Conservation (phyloP, 2,888 invertebrate genomes). For the Campaea margaritaria region DNA sequence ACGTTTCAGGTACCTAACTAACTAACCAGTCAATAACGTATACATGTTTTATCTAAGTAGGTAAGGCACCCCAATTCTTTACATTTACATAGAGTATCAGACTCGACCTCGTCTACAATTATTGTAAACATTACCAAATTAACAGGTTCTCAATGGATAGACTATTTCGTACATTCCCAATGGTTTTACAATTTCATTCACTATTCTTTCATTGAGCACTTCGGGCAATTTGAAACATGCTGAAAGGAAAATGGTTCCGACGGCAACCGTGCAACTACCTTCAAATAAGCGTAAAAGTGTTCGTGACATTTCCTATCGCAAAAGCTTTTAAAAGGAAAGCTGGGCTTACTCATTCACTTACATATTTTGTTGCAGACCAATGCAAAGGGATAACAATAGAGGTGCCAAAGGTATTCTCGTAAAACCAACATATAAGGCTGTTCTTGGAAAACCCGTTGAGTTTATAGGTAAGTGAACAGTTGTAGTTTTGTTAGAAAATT, state of each 20-base stretch:
- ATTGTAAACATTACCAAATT: constrained; percentile 6
- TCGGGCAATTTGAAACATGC: constrained; percentile 11
- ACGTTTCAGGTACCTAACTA: constrained; percentile 82
- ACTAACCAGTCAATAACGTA: not conserved
- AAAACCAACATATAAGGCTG: constrained; percentile 89
- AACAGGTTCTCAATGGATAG: constrained; percentile 10
- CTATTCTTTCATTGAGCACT: constrained; percentile 8
- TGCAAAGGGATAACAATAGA: constrained; percentile 87
- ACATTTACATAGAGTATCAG: constrained; percentile 11
- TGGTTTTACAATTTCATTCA: constrained; percentile 8
- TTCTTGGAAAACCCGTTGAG: constrained; percentile 96
- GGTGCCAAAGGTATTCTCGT: constrained; percentile 95
- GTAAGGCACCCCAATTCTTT: not conserved
- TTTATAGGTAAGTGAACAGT: constrained; percentile 92
- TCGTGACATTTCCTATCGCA: constrained; percentile 32
- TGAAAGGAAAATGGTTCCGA: constrained; percentile 24
- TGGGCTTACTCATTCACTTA: constrained; percentile 34
- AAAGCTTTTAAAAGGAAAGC: constrained; percentile 29
- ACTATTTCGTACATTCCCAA: not conserved
- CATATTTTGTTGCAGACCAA: constrained; percentile 71
- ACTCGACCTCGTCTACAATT: constrained; percentile 10
- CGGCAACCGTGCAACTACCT: constrained; percentile 33
- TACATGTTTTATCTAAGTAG: constrained; percentile 2
- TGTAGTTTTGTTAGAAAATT: too few species aligned
- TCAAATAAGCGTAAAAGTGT: constrained; percentile 40